Conservation (phyloP, 2,888 invertebrate species). For the Panzeria rudis region DNA sequence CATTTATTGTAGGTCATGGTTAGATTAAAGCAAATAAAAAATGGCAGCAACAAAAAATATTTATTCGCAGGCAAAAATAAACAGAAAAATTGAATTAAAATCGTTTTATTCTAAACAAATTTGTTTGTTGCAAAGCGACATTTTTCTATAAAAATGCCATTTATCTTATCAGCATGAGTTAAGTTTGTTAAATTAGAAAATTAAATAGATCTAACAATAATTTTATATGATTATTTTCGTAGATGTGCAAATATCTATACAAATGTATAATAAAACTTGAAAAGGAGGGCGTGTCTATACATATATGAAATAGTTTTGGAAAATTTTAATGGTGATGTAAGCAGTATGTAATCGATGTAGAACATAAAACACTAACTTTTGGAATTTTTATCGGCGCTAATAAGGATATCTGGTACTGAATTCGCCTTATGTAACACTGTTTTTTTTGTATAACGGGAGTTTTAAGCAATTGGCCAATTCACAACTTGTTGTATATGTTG, state of each 20-base stretch:
- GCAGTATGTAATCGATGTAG: too few species aligned
- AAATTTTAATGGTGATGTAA: too few species aligned
- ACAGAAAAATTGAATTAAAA: slow-evolving; percentile 9
- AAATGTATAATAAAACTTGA: too few species aligned
- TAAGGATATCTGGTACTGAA: too few species aligned
- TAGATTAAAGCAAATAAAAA: slow-evolving; percentile 26
- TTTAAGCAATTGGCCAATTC: too few species aligned
- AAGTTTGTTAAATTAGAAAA: slow-evolving; percentile 27
- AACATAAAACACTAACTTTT: too few species aligned
- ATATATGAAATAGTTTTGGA: too few species aligned
- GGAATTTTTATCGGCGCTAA: too few species aligned
- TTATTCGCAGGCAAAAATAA: background rate
- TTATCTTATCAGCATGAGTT: slow-evolving; percentile 55
- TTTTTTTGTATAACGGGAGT: too few species aligned
- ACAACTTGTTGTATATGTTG: too few species aligned
- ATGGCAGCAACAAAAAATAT: background rate
- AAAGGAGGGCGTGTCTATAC: too few species aligned
- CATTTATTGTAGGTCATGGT: slow-evolving; percentile 68
- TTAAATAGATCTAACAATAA: slow-evolving; percentile 28
- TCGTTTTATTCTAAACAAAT: slow-evolving; percentile 34
- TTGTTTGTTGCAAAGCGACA: slow-evolving; percentile 17
- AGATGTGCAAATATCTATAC: background rate
- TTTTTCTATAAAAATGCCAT: background rate
- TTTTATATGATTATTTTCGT: background rate
- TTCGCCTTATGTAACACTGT: too few species aligned